Evolutionary conservation across 2,888 invertebrate species (phyloP).

Genomic region (Philereme transversata): DNA sequence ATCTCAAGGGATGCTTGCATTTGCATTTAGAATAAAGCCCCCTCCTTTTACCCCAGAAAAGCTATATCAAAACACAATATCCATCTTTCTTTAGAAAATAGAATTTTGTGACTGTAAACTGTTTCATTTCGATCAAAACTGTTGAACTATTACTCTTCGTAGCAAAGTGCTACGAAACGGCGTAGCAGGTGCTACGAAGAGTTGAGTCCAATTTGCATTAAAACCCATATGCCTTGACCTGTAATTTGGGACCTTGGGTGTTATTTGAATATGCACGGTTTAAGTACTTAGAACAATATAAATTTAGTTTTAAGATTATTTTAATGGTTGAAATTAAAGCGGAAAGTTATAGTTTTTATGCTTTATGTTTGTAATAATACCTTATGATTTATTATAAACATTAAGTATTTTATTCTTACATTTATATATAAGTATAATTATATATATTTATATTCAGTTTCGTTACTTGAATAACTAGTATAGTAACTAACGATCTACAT

Average conservation of each 20-base stretch:
- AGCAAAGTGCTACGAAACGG: conserved; percentile 31
- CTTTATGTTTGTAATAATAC: no score
- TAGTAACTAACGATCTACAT: no score
- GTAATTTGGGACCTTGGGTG: conserved; percentile 18
- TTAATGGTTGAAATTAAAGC: not conserved
- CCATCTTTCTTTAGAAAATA: conserved; percentile 6
- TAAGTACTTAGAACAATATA: conserved; percentile 4
- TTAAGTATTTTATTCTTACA: no score
- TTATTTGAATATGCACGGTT: conserved; percentile 17
- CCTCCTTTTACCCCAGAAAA: not conserved
- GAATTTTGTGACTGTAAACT: conserved; percentile 20
- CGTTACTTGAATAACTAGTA: no score
- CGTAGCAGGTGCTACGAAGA: conserved; percentile 39
- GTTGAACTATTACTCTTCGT: conserved; percentile 30
- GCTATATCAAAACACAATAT: conserved; percentile 13
- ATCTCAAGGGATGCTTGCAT: not conserved
- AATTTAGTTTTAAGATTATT: not conserved
- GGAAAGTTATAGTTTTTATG: no score
- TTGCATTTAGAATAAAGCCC: not conserved
- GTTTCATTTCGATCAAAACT: conserved; percentile 28
- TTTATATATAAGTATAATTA: no score
- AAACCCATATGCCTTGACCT: conserved; percentile 31
- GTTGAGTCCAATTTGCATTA: conserved; percentile 25
- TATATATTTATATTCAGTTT: no score
- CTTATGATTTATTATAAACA: no score